A percentile compares a stretch with the other conserved stretches of the same genome.
Evolutionary conservation across 2,888 invertebrate species (phyloP).

Genomic region (Lapara coniferarum): DNA sequence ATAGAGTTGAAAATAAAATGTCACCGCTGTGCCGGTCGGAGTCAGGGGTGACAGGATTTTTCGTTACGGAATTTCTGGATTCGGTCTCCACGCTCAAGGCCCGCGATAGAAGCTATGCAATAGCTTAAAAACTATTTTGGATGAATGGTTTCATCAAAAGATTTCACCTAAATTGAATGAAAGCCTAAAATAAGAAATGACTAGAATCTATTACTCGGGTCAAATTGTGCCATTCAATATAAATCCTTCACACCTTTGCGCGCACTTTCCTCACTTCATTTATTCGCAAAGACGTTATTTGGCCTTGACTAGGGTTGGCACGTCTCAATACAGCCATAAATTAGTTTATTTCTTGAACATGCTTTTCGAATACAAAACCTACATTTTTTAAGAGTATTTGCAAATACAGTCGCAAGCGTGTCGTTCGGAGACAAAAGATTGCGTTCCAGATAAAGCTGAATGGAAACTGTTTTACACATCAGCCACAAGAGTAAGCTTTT

Average conservation of each 20-base stretch:
- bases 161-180: not conserved
- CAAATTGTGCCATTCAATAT: conserved; percentile 16
- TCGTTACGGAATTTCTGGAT: no score
- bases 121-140: no score
- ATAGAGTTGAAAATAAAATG: no score
- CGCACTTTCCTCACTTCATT: conserved; percentile 16
- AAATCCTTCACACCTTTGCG: conserved; percentile 14
- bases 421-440: not conserved
- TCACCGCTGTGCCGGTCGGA: no score
- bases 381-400: no score
- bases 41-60: no score
- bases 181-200: not conserved
- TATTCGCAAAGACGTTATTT: conserved; percentile 19
- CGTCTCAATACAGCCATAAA: not conserved
- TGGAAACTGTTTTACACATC: not conserved
- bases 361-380: not conserved
- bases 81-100: no score
- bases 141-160: not conserved
- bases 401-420: no score
- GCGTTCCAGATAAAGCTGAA: not conserved
- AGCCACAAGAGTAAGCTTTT: no score
- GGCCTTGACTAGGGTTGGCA: conserved; percentile 2
- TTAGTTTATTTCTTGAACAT: not conserved
- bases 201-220: not conserved
- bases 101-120: no score